Conservation (phyloP, 2,888 invertebrate genomes). For the Hyposoter didymator region DNA sequence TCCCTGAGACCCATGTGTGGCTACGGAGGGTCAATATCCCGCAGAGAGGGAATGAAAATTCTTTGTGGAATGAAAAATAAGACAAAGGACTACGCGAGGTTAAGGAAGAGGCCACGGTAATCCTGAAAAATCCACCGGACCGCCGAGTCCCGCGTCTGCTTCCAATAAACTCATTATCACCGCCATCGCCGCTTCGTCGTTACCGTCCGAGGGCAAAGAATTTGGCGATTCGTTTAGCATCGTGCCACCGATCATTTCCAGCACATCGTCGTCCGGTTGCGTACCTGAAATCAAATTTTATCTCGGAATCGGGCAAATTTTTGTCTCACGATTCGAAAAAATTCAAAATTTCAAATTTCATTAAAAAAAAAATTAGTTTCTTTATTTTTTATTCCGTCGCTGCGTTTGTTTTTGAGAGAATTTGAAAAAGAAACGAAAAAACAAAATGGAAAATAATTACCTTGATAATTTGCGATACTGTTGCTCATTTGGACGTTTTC, state of each 20-base stretch:
- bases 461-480: slow-evolving; percentile 85
- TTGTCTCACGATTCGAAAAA: not conserved
- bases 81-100: not conserved
- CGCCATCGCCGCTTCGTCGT: slow-evolving; percentile 96
- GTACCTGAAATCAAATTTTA: slow-evolving; percentile 73
- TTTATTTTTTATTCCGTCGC: not conserved
- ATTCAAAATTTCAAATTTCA: not conserved
- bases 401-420: not conserved
- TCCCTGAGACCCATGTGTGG: too few species aligned
- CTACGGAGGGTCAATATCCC: not conserved
- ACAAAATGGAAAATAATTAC: slow-evolving; percentile 72
- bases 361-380: slow-evolving; percentile 25
- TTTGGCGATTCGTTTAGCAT: slow-evolving; percentile 84
- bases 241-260: slow-evolving; percentile 86
- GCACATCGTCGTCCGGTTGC: slow-evolving; percentile 85
- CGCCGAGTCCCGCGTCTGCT: slow-evolving; percentile 95
- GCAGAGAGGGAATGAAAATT: not conserved
- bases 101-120: slow-evolving; percentile 94
- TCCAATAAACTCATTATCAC: slow-evolving; percentile 96
- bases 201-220: slow-evolving; percentile 88
- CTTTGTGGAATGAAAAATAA: not conserved
- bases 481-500: slow-evolving; percentile 85
- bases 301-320: slow-evolving; percentile 49
- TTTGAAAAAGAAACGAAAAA: too few species aligned
- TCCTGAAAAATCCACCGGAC: slow-evolving; percentile 94